Evolutionary conservation across 2,888 invertebrate genomes (phyloP), one percentile per base, ranked within the genome.

Genomic region (Drosophila diplacantha): DNA sequence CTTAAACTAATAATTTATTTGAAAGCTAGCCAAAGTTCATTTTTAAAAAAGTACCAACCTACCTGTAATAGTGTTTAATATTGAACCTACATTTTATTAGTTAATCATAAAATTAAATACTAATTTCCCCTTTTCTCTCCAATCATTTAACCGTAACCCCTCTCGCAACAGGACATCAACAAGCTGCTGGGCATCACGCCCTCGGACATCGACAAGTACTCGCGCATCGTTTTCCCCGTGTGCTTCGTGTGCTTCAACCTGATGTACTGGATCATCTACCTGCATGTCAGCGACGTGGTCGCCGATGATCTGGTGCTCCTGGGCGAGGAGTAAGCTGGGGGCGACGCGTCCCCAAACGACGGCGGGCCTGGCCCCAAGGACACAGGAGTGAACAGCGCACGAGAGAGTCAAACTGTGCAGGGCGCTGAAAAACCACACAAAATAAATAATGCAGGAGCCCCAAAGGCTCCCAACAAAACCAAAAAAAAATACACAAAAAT

Each of bases 201-300:
- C 64, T 97, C 97, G 88, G 98, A 97, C 90, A 99, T 99, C 90
- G 99, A 99, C 92, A 98, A 98, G 91, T 98, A 98, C 89, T 98
- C 98, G 70, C 93, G 99, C 87, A 96, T 98, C 89, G 94, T 98
- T 85, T 99, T 99, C 89, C 99, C 99, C 56, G 96, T 98, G 85
- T 96, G 98, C 91, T 99, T 99, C 91, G 95, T 98, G 75, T 95
- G 98, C 90, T 99, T 99, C 92, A 99, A 99, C 90, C 93, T 97
- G 83, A 96, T 97, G 96, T 97, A 97, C 91, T 97, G 97, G 97
- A 96, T 97, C 89, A 96, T 97, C 87, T 97, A 97, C 89, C 92
- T 97, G 84, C 96, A 97, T 92, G 96, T 97, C 89, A 96, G 96
- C 88, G 96, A 97, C 91, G 96, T 96, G 86, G 95, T 96, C 85